A percentile compares a stretch with the other conserved stretches of the same genome.
Conservation (phyloP, 2,888 invertebrate species). For the Meloe dianella region DNA sequence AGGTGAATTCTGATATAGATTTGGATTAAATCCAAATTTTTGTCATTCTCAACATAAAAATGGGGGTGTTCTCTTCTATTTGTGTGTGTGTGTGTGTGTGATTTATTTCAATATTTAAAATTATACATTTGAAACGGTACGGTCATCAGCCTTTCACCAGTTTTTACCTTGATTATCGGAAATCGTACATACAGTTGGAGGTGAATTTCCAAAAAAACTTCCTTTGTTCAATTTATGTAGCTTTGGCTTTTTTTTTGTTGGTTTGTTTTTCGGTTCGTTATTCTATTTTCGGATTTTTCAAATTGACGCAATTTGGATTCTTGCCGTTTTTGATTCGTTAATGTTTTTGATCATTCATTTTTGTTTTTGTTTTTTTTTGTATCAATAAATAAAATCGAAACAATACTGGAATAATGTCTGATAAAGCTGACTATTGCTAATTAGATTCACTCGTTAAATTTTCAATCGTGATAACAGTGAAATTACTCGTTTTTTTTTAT, state of each 20-base stretch:
- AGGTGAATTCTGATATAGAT: no score
- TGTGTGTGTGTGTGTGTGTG: background rate
- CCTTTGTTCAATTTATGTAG: background rate
- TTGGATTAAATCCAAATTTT: no score
- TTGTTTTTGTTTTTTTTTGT: no score
- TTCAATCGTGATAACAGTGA: no score
- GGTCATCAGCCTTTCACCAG: background rate
- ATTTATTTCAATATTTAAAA: background rate
- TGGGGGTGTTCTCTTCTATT: no score
- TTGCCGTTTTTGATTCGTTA: background rate
- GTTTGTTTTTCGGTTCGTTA: background rate
- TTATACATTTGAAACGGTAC: background rate
- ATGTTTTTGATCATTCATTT: background rate
- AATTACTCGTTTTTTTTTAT: no score
- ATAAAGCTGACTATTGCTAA: no score
- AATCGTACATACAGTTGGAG: background rate
- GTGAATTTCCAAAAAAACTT: background rate
- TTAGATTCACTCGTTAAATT: no score
- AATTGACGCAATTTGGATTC: slow-evolving; percentile 6
- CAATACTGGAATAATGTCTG: no score
- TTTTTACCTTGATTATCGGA: background rate
- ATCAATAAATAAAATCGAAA: no score
- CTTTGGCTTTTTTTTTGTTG: background rate
- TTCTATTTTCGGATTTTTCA: background rate
- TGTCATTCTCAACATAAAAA: no score